Conservation (phyloP, 2,888 invertebrate genomes). For the Villa cingulata region DNA sequence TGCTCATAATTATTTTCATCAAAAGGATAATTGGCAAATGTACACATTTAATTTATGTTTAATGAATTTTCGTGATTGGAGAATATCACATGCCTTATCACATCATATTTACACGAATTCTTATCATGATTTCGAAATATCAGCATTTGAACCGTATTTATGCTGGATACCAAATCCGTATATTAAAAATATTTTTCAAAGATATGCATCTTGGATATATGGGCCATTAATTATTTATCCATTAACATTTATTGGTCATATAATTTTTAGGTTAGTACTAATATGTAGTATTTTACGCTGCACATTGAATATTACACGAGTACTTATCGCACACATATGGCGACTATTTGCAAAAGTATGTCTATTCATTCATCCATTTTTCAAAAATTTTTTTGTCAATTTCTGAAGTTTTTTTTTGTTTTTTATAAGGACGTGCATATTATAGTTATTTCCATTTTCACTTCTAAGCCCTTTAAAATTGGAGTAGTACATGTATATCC, state of each 20-base stretch:
- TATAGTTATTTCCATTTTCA: too few species aligned
- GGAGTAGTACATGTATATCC: too few species aligned
- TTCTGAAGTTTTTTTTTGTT: too few species aligned
- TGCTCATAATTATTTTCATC: constrained; percentile 67
- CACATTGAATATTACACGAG: too few species aligned
- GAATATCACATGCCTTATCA: constrained; percentile 60
- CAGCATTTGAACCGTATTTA: constrained; percentile 51
- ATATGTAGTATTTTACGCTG: too few species aligned
- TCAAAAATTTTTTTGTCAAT: too few species aligned
- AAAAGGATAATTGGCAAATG: constrained; percentile 63
- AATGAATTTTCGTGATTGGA: constrained; percentile 50
- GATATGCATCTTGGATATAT: constrained; percentile 42
- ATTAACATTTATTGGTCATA: background rate
- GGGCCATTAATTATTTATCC: constrained; percentile 25
- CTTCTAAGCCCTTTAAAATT: too few species aligned
- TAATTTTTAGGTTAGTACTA: background rate
- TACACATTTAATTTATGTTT: constrained; percentile 57
- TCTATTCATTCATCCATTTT: too few species aligned
- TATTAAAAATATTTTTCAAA: constrained; percentile 39
- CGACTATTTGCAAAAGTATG: too few species aligned
- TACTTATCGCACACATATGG: too few species aligned
- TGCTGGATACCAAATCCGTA: constrained; percentile 45
- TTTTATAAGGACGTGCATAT: too few species aligned
- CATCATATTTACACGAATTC: constrained; percentile 72
- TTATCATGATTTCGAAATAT: constrained; percentile 57